Conservation (phyloP, 2,888 invertebrate species). For the Himalopsyche anomala region DNA sequence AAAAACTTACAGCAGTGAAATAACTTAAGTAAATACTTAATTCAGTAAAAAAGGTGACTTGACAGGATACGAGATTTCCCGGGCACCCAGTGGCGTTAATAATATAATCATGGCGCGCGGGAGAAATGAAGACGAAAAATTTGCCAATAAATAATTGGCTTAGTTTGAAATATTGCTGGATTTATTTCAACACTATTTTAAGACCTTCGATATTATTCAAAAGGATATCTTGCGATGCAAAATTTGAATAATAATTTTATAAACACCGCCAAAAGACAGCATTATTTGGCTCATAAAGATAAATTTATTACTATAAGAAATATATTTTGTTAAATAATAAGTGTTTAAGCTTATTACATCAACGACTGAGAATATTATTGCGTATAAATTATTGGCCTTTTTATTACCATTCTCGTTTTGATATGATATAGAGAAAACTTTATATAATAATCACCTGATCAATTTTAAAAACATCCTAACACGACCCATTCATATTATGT, state of each 20-base stretch:
- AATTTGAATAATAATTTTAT: constrained; percentile 36
- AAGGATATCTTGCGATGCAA: constrained; percentile 38
- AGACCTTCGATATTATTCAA: constrained; percentile 39
- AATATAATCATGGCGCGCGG: constrained; percentile 45
- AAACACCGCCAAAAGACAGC: constrained; percentile 26
- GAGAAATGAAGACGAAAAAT: constrained; percentile 42
- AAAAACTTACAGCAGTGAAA: no score
- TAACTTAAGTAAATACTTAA: no score
- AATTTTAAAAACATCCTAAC: no score
- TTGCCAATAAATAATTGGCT: constrained; percentile 55
- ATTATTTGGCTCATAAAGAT: not conserved
- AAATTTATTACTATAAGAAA: not conserved
- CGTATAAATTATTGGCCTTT: no score
- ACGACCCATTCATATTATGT: no score
- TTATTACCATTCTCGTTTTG: no score
- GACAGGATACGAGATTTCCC: not conserved
- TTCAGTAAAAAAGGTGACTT: no score
- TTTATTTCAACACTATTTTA: constrained; percentile 46
- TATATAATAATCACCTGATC: no score
- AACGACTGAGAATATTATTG: not conserved
- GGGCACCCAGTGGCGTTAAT: constrained; percentile 34
- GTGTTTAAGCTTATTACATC: not conserved
- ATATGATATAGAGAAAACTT: no score
- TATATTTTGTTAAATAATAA: constrained; percentile 7
- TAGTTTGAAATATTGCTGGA: constrained; percentile 55